Evolutionary conservation across 1,140 invertebrate species (phyloP).

Genomic region (Camponotus pennsylvanicus): DNA sequence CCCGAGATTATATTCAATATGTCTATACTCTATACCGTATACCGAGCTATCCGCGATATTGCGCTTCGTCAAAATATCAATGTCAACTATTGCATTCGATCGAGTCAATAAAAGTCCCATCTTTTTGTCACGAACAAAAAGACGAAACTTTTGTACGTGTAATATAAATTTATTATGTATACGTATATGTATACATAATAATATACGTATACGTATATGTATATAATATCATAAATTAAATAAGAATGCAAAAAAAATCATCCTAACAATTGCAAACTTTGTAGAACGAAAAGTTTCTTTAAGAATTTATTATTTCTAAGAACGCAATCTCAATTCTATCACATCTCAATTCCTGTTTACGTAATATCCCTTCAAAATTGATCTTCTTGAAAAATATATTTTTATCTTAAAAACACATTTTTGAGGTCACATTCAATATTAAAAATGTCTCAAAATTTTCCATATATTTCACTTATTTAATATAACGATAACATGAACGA

Average conservation of each 20-base stretch:
- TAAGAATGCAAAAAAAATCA: slow-evolving; percentile 9
- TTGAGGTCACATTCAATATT: not conserved
- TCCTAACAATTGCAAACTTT: slow-evolving; percentile 18
- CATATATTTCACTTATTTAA: not conserved
- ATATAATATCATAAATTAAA: slow-evolving; percentile 39
- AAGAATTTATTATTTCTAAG: slow-evolving; percentile 26
- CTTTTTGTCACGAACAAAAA: not conserved
- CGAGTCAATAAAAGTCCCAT: slow-evolving; percentile 23
- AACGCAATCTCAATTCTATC: not conserved
- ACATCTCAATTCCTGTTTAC: not conserved
- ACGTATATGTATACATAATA: too few relatives aligned
- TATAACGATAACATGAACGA: not conserved
- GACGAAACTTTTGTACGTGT: slow-evolving; percentile 12
- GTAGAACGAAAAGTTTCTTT: slow-evolving; percentile 25
- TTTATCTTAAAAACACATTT: not conserved
- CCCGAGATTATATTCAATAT: slow-evolving; percentile 41
- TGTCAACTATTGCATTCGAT: slow-evolving; percentile 1
- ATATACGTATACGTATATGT: too few relatives aligned
- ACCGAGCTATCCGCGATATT: not conserved
- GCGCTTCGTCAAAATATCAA: slow-evolving; percentile 10
- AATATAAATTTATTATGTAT: not conserved
- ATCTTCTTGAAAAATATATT: not conserved
- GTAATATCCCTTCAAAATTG: not conserved
- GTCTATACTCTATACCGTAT: not conserved
- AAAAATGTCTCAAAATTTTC: not conserved